phyloP scores from a whole-genome alignment of 2,888 invertebrate genomes.

The Tachina lurida region DNA sequence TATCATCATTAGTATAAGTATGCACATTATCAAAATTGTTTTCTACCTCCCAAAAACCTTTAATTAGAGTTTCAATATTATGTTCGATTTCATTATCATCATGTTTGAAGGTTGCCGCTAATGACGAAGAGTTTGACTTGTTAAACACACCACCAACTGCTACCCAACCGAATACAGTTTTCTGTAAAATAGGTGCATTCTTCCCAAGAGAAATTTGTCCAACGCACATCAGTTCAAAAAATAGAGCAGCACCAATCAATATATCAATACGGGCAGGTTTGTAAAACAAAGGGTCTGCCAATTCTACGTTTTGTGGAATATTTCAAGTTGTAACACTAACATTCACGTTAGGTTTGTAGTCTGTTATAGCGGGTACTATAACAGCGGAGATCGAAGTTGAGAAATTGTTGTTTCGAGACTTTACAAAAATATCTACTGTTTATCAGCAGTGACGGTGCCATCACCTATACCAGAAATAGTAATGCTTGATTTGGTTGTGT shows the following conservation, averaged over 20 bases:
- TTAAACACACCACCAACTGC: slow-evolving; percentile 63
- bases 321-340: too few relatives aligned
- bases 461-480: slow-evolving; percentile 60
- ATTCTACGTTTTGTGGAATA: slow-evolving; percentile 63
- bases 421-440: not conserved
- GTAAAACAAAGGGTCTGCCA: slow-evolving; percentile 68
- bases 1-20: too few relatives aligned
- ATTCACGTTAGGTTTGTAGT: slow-evolving; percentile 63
- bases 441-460: slow-evolving; percentile 23
- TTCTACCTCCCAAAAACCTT: too few relatives aligned
- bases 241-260: slow-evolving; percentile 68
- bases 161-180: slow-evolving; percentile 71
- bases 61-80: too few relatives aligned
- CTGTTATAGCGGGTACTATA: slow-evolving; percentile 65
- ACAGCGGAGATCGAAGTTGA: slow-evolving; percentile 53
- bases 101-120: too few relatives aligned
- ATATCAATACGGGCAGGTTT: slow-evolving; percentile 65
- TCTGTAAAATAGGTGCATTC: slow-evolving; percentile 67
- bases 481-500: too few relatives aligned
- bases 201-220: slow-evolving; percentile 66
- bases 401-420: slow-evolving; percentile 16
- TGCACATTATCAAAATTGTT: too few relatives aligned
- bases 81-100: too few relatives aligned
- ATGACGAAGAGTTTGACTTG: too few relatives aligned
- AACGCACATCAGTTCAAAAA: slow-evolving; percentile 71